Evolutionary conservation across 2,797 vertebrate genomes (phyloP).

Genomic region (Cossypha polioptera): DNA sequence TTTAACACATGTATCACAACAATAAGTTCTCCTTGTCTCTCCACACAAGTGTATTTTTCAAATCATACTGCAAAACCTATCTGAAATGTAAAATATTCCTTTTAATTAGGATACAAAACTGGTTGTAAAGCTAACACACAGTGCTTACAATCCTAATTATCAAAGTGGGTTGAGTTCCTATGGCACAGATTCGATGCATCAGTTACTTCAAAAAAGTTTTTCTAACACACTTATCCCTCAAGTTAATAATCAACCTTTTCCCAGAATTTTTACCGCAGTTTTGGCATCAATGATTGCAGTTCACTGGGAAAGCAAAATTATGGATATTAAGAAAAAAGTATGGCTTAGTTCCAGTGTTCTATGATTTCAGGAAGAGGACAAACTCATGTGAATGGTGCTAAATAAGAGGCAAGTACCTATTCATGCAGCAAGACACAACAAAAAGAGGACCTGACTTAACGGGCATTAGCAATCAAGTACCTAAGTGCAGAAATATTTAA

Average conservation of each 20-base stretch:
- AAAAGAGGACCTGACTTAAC: neutral
- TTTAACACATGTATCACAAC: neutral
- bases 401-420: neutral
- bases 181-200: neutral
- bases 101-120: neutral
- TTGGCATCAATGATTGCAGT: neutral
- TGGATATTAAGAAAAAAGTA: neutral
- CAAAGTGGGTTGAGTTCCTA: neutral
- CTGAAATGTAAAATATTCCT: neutral
- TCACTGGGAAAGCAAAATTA: neutral
- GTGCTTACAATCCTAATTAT: neutral
- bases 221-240: neutral
- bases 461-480: neutral
- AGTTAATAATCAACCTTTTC: neutral
- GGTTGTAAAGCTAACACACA: neutral
- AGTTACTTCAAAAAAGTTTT: neutral
- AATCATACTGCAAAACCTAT: neutral
- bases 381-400: neutral
- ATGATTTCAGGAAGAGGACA: rapidly evolving
- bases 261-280: neutral
- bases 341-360: neutral
- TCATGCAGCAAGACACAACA: neutral
- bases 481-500: neutral
- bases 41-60: neutral
- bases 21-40: neutral